A percentile compares a stretch with the other conserved stretches of the same genome.
These are phyloP conservation scores for Chelonia mydas DNA, from an alignment of 2,797 vertebrate species.

Conservation along the genomic window DNA sequence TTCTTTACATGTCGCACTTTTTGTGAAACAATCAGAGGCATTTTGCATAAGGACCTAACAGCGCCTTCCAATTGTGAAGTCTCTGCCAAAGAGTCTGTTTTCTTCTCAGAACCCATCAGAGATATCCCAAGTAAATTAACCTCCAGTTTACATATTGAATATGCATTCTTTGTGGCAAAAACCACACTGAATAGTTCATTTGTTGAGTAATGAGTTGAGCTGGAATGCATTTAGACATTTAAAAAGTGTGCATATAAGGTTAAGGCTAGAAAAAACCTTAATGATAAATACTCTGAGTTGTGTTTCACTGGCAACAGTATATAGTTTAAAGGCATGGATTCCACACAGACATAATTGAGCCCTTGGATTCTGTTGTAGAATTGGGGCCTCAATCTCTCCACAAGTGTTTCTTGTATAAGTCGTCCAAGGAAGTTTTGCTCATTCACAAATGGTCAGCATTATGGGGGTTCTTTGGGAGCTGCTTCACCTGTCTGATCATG, in stretches of 20 bases:
- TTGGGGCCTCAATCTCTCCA: no score
- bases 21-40: not conserved
- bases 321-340: not conserved
- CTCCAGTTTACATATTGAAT: not conserved
- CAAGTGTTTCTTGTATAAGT: not conserved
- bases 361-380: no score
- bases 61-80: not conserved
- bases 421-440: not conserved
- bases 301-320: not conserved
- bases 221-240: not conserved
- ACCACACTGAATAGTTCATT: fast-evolving
- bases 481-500: no score
- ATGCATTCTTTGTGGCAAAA: not conserved
- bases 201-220: not conserved
- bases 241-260: fast-evolving
- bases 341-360: not conserved
- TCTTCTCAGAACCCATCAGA: fast-evolving
- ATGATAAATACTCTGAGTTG: not conserved
- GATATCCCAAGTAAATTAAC: not conserved
- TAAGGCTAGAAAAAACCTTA: not conserved
- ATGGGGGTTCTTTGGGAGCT: not conserved
- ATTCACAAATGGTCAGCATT: not conserved
- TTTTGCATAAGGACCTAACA: not conserved
- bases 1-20: not conserved
- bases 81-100: not conserved